phyloP scores from a whole-genome alignment of 2,797 vertebrate species.

The Eulemur coronatus region DNA sequence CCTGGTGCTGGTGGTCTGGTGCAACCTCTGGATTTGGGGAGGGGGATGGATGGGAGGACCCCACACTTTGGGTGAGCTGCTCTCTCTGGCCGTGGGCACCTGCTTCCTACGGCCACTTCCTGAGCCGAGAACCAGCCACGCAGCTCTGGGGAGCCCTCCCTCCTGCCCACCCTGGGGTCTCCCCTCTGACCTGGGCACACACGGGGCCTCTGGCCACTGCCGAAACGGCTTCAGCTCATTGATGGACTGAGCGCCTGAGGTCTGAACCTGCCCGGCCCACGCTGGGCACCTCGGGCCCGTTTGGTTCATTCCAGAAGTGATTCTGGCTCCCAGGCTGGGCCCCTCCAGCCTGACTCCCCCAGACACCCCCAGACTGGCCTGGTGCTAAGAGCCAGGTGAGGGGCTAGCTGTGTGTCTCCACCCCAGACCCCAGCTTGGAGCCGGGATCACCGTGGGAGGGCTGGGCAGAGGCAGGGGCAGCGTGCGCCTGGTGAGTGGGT shows the following conservation, averaged over 20 bases:
- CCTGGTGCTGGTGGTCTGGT: background rate
- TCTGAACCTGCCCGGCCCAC: accelerated
- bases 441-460: accelerated
- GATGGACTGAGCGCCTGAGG: background rate
- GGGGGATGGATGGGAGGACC: background rate
- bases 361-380: background rate
- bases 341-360: background rate
- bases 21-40: background rate
- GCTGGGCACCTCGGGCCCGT: accelerated
- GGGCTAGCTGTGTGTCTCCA: accelerated
- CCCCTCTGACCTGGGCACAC: background rate
- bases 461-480: background rate
- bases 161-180: background rate
- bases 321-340: background rate
- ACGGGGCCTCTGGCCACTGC: accelerated
- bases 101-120: background rate
- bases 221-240: background rate
- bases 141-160: background rate
- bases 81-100: background rate
- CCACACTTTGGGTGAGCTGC: background rate
- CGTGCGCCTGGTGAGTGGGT: accelerated
- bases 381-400: accelerated
- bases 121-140: background rate
- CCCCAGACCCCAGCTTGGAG: background rate
- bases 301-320: too few relatives aligned